A percentile compares a stretch with the other conserved stretches of the same genome.
Conservation (phyloP, 2,888 invertebrate genomes). For the Crocallis elinguaria region DNA sequence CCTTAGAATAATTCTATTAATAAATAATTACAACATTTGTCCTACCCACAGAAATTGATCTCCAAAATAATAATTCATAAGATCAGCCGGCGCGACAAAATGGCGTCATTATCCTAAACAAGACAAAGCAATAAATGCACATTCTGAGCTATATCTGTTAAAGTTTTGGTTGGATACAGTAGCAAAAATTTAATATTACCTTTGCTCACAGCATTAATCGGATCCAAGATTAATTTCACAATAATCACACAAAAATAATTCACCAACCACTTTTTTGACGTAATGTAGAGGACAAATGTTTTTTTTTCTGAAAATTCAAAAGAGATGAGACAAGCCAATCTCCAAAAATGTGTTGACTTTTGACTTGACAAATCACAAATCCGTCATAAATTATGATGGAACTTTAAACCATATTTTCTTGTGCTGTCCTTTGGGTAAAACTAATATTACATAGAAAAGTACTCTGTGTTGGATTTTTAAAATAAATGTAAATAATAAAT, state of each 20-base stretch:
- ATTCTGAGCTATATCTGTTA: neutral
- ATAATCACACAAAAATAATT: slow-evolving; percentile 66
- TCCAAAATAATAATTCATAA: slow-evolving; percentile 68
- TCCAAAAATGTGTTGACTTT: neutral
- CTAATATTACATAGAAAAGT: no score
- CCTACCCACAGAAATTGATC: slow-evolving; percentile 55
- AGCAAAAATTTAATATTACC: slow-evolving; percentile 39
- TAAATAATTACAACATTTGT: slow-evolving; percentile 49
- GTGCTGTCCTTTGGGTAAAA: no score
- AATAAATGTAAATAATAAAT: no score
- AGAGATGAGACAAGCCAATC: neutral
- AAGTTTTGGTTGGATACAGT: neutral
- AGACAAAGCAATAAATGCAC: slow-evolving; percentile 53
- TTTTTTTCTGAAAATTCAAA: slow-evolving; percentile 32
- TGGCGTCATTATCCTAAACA: slow-evolving; percentile 82
- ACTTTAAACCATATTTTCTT: no score
- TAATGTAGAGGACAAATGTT: slow-evolving; percentile 55
- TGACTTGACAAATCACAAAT: neutral
- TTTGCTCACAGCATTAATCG: slow-evolving; percentile 60
- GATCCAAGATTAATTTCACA: slow-evolving; percentile 61
- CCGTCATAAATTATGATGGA: neutral
- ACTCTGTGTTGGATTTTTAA: no score
- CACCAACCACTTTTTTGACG: slow-evolving; percentile 78
- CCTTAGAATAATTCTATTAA: slow-evolving; percentile 35
- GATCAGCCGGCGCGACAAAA: slow-evolving; percentile 85